Conservation (phyloP, 2,113 vertebrate genomes). For the Albula glossodonta region DNA sequence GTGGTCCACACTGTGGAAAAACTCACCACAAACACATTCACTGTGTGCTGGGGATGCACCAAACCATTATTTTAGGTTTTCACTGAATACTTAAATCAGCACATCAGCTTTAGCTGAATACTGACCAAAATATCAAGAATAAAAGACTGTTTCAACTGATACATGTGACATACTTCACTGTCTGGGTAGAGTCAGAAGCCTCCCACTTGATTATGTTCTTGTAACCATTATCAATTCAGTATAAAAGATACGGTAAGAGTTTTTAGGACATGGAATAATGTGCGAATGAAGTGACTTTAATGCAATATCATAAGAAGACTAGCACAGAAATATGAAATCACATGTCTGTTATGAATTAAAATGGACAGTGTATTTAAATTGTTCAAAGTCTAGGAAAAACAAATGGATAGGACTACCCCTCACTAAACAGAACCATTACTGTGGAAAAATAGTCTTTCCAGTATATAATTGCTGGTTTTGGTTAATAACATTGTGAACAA, state of each 20-base stretch:
- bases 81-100: not conserved
- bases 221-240: not conserved
- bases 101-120: not conserved
- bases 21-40: constrained; percentile 13
- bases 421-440: too few species aligned
- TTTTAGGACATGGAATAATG: not conserved
- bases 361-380: not conserved
- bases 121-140: not conserved
- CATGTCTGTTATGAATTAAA: not conserved
- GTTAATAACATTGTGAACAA: too few species aligned
- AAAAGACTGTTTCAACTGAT: too few species aligned
- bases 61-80: not conserved
- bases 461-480: not conserved
- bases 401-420: too few species aligned
- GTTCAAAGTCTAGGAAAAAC: too few species aligned
- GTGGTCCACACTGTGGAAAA: constrained; percentile 17
- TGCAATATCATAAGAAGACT: too few species aligned
- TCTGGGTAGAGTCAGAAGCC: too few species aligned
- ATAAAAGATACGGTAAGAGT: not conserved
- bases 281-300: too few species aligned
- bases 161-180: not conserved
- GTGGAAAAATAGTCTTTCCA: too few species aligned
- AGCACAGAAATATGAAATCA: not conserved
- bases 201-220: not conserved
- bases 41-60: constrained; percentile 9